Evolutionary conservation across 37 sponge, comb jelly and placozoan genomes (phyloP), one percentile per base, ranked within the genome.

Genomic region (Eunapius fragilis): DNA sequence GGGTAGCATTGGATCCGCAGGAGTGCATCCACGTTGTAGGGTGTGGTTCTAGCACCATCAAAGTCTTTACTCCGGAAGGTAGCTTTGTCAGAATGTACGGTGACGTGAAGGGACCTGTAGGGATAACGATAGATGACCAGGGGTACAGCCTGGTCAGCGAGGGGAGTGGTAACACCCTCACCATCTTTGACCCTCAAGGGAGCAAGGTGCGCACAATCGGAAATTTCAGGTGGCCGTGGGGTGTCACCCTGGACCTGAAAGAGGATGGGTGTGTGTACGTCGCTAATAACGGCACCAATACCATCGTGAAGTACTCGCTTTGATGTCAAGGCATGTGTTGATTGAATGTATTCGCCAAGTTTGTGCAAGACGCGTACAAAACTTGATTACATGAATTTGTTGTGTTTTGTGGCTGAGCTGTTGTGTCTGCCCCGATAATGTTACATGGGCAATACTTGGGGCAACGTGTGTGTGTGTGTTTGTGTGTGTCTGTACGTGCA

Each of bases 91-190:
- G n/a, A 0, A 32, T 68, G 70, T 88, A 82, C 77, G 83, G 88
- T 11, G 74, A 71, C 48, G 75, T 67, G 68, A 72, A 71, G 32
- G 72, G 19, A 1, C 88, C 89, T 27, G 35, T 84, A 67, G 89
- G 89, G 19, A 78, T 89, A 22, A 68, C 89, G 5, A 78, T 89
- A n/a, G 84, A 89, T 33, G 72, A 75, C 19, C 84, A 89, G 58
- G 89, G 89, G 0, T 84, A 73, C 67, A 50, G 24, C 33, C 48
- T 79, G 41, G 73, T 87, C 37, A 74, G 75, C 74, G 74, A 74
- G 67, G 34, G 77, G 36, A 22, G 41, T 58, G 31, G 48, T 19
- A 84, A 22, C 24, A 50, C 22, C 22, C 25, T 85, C 25, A 69
- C 67, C 35, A 28, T 85, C n/a, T 36, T 85, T 25, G 38, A 85